Percentiles rank a stretch among this genome's conserved stretches.
Evolutionary conservation across 1,140 invertebrate species (phyloP).

Genomic region (Oncopodura yosiiana): DNA sequence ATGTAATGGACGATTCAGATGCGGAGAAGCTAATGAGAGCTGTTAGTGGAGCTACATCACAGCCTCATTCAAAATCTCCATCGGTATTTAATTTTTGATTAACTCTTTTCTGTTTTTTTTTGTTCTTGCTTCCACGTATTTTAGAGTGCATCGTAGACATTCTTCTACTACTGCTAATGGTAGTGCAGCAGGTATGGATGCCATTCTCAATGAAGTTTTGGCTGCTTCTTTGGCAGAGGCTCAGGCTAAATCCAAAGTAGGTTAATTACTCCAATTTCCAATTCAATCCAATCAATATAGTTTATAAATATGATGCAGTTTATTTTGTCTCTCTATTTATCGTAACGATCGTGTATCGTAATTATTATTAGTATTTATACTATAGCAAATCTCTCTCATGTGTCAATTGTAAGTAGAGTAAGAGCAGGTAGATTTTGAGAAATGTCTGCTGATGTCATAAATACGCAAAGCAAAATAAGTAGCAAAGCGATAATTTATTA

Average conservation of each 20-base stretch:
- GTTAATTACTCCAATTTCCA: not conserved
- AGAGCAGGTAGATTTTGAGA: too few relatives aligned
- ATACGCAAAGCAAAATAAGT: too few relatives aligned
- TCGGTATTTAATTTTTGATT: conserved; percentile 18
- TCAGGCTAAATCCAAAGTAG: conserved; percentile 22
- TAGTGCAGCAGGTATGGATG: conserved; percentile 11
- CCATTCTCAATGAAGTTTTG: conserved; percentile 27
- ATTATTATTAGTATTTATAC: too few relatives aligned
- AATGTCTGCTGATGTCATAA: too few relatives aligned
- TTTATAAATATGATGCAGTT: not conserved
- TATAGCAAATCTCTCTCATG: too few relatives aligned
- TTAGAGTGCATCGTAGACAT: conserved; percentile 17
- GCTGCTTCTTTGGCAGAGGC: conserved; percentile 29
- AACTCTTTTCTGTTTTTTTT: conserved; percentile 1
- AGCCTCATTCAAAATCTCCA: not conserved
- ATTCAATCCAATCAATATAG: not conserved
- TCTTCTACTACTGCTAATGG: conserved; percentile 4
- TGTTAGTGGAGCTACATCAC: conserved; percentile 3
- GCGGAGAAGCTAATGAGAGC: conserved; percentile 18
- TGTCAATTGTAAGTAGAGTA: too few relatives aligned
- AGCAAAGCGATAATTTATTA: too few relatives aligned
- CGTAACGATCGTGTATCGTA: too few relatives aligned
- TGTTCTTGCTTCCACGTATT: conserved; percentile 21
- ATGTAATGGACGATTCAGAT: conserved; percentile 15
- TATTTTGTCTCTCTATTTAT: too few relatives aligned